Evolutionary conservation across 2,797 vertebrate genomes (phyloP).

Genomic region (Rhynchotus rufescens): DNA sequence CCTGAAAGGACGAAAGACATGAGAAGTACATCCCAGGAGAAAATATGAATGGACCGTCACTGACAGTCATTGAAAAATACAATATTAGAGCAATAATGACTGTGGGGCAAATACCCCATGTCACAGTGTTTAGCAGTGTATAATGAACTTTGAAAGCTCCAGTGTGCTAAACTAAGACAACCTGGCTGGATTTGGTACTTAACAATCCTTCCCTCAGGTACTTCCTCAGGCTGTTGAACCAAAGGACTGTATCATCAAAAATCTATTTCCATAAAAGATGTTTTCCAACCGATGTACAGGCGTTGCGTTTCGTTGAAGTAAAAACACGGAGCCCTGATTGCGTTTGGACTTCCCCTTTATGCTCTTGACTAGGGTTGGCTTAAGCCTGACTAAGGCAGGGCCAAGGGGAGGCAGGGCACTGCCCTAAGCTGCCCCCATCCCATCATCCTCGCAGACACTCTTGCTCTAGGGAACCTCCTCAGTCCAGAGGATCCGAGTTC

Average conservation of each 20-base stretch:
- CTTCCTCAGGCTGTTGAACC: neutral
- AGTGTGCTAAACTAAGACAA: constrained; percentile 3
- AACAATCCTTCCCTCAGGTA: neutral
- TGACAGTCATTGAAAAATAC: neutral
- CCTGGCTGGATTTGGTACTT: neutral
- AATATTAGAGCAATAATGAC: neutral
- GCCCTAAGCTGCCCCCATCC: neutral
- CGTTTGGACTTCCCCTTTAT: neutral
- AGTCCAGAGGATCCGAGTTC: neutral
- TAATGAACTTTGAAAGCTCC: constrained; percentile 23
- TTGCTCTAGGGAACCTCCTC: neutral
- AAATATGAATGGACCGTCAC: neutral
- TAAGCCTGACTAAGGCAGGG: too few relatives aligned
- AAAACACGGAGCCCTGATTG: neutral
- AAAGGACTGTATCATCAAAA: neutral
- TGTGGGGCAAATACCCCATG: neutral
- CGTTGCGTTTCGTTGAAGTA: neutral
- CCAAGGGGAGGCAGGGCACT: neutral
- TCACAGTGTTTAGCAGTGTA: neutral
- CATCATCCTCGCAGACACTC: neutral
- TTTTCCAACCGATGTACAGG: neutral
- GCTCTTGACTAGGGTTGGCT: neutral
- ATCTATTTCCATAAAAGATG: neutral
- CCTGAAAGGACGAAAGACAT: neutral
- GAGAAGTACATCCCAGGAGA: neutral